These are phyloP conservation scores for Entosphenus tridentatus DNA, from an alignment of 2,113 vertebrate genomes.

Conservation along the genomic window DNA sequence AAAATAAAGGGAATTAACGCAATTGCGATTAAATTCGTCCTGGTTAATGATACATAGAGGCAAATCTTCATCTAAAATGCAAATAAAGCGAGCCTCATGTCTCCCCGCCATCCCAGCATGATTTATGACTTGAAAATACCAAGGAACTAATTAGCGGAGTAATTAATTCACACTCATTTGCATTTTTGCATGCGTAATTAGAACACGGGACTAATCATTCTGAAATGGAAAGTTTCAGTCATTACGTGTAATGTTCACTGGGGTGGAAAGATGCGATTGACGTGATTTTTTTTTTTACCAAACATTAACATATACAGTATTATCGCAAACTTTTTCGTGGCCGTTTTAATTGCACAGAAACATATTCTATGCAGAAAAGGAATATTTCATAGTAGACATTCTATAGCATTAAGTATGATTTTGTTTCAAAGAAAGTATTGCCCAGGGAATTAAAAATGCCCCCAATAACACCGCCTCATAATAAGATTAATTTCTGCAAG, in stretches of 20 bases:
- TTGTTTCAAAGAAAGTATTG: too few relatives aligned
- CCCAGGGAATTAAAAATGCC: too few relatives aligned
- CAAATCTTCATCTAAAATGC: slow-evolving; percentile 1
- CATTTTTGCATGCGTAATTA: slow-evolving; percentile 4
- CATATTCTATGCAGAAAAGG: too few relatives aligned
- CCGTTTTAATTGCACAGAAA: too few relatives aligned
- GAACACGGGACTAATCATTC: background rate
- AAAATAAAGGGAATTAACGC: background rate
- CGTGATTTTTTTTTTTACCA: background rate
- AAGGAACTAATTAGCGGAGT: slow-evolving; percentile 4
- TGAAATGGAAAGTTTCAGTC: slow-evolving; percentile 5
- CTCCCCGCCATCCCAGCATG: background rate
- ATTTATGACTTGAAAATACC: slow-evolving; percentile 5
- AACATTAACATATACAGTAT: background rate
- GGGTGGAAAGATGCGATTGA: slow-evolving; percentile 2
- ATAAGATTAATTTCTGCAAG: too few relatives aligned
- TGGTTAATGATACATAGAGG: slow-evolving; percentile 1
- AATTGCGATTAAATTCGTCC: slow-evolving; percentile 1
- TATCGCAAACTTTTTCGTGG: background rate
- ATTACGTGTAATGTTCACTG: slow-evolving; percentile 7
- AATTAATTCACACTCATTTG: slow-evolving; percentile 6
- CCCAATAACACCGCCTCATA: too few relatives aligned
- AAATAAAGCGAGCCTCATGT: background rate
- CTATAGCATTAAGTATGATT: too few relatives aligned
- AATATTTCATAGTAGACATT: too few relatives aligned